Percentiles rank a stretch among this genome's conserved stretches.
These are phyloP conservation scores for Holothuria leucospilota DNA, from an alignment of 53 echinoderm and acorn worm species.

Conservation along the genomic window DNA sequence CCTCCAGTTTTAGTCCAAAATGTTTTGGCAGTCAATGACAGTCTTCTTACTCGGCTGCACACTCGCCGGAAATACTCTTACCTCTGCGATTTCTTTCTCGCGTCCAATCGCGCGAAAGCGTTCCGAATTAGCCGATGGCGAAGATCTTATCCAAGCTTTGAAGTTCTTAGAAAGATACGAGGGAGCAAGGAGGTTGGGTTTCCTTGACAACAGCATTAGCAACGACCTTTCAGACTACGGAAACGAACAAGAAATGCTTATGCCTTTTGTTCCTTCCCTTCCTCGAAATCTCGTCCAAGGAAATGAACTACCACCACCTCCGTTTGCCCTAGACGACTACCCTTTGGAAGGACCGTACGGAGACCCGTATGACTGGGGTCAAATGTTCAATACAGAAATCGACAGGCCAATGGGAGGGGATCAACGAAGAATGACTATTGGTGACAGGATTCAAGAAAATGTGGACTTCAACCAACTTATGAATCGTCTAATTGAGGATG, in stretches of 20 bases:
- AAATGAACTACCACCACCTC: constrained; percentile 23
- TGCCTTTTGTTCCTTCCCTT: constrained; percentile 11
- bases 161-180: constrained; percentile 83
- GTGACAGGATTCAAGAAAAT: constrained; percentile 2
- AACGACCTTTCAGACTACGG: neutral
- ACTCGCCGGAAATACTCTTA: constrained; percentile 30
- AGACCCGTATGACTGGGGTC: neutral
- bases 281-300: neutral
- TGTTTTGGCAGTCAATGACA: constrained; percentile 23
- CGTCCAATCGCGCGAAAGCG: constrained; percentile 23
- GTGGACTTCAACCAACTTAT: constrained; percentile 6
- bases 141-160: constrained; percentile 72
- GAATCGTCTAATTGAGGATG: constrained; percentile 30
- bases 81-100: constrained; percentile 34
- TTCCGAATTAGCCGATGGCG: constrained; percentile 17
- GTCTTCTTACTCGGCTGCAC: constrained; percentile 21
- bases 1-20: neutral
- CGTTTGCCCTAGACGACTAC: neutral
- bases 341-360: neutral
- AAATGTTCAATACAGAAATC: neutral
- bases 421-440: neutral
- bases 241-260: neutral
- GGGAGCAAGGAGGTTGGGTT: constrained; percentile 33
- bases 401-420: neutral
- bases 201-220: constrained; percentile 19